Evolutionary conservation across 1,140 invertebrate species (phyloP).

Genomic region (Drosophila neocordata): DNA sequence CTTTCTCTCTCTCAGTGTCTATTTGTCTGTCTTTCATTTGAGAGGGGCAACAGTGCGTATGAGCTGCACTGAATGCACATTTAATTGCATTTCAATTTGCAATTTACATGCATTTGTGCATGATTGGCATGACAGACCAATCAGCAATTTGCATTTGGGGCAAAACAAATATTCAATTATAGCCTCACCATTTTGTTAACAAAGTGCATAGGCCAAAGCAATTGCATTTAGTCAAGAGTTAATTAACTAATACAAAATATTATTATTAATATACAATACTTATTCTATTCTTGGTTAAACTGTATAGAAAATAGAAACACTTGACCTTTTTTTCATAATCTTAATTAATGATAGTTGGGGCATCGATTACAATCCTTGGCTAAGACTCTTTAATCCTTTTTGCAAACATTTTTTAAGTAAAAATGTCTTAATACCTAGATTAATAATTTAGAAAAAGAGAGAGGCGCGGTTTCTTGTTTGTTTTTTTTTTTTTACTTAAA

Average conservation of each 20-base stretch:
- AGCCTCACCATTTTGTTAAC: slow-evolving; percentile 40
- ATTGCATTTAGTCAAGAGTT: slow-evolving; percentile 18
- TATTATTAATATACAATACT: too few species aligned
- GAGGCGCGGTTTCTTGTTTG: slow-evolving; percentile 28
- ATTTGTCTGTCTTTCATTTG: not conserved
- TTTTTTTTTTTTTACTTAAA: slow-evolving; percentile 39
- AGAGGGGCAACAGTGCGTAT: slow-evolving; percentile 71
- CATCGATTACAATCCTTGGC: too few species aligned
- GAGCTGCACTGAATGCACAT: slow-evolving; percentile 61
- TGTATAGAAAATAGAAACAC: too few species aligned
- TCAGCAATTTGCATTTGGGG: slow-evolving; percentile 4
- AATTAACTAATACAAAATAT: slow-evolving; percentile 24
- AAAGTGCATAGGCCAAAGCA: slow-evolving; percentile 18
- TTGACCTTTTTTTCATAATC: too few species aligned
- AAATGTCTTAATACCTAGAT: slow-evolving; percentile 27
- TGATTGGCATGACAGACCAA: slow-evolving; percentile 27
- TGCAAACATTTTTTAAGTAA: not conserved
- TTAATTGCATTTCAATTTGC: slow-evolving; percentile 65
- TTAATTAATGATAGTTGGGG: too few species aligned
- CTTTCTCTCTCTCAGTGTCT: slow-evolving; percentile 18
- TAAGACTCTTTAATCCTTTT: too few species aligned
- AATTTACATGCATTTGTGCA: slow-evolving; percentile 47
- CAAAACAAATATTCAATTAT: slow-evolving; percentile 42
- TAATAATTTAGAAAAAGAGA: too few species aligned
- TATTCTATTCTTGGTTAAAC: too few species aligned